Base-by-base conservation (phyloP, 2,113 vertebrate species). In the Seriola dumerili region DNA sequence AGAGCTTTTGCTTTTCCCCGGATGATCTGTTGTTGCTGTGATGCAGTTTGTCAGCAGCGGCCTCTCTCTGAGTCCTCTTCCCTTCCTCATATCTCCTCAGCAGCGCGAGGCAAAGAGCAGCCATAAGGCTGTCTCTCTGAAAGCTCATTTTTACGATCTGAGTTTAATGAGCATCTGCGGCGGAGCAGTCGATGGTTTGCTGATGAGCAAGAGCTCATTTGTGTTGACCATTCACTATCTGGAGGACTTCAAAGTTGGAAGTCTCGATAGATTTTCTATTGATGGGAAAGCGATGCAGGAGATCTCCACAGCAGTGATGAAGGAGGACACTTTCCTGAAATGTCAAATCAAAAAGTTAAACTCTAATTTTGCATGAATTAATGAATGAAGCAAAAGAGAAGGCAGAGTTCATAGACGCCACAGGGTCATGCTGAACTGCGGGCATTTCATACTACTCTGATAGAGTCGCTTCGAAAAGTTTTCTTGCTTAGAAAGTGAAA, bases 81-180 rank as follows among this genome's bases (percentile, higher is more conserved):
- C 52, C 73, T 40, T 55, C 69, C 69, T 78, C 52, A 38, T 86
- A 83, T 83, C 67, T 70, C 34, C 11, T 61, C 67, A 44, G 6
- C 70, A 61, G 66, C 25, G 10, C 17, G 4, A 83, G 72, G 74
- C 61, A 32, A 81, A 70, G 80, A 88, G 72, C 80, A 48, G 77
- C 87, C 84, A 83, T 77, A 32, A 88, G 80, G 84, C 85, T 86
- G 77, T 76, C 74, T 87, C 86, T 62, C 79, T 83, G 68, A 8
- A 50, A 80, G 74, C 72, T 83, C 75, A 50, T 82, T 88, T 83
- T 84, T 80, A 84, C 81, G 40, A 73, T 72, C 66, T 83, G 81
- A 86, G 79, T 85, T 86, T 91, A 92, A 91, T 84, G 89, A 92
- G 85, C 75, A 80, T 86, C 85, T 82, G 83, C 76, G 63, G 86